Evolutionary conservation across 2,113 vertebrate genomes (phyloP), one percentile per base, ranked within the genome.

Genomic region (Corvus moneduloides): DNA sequence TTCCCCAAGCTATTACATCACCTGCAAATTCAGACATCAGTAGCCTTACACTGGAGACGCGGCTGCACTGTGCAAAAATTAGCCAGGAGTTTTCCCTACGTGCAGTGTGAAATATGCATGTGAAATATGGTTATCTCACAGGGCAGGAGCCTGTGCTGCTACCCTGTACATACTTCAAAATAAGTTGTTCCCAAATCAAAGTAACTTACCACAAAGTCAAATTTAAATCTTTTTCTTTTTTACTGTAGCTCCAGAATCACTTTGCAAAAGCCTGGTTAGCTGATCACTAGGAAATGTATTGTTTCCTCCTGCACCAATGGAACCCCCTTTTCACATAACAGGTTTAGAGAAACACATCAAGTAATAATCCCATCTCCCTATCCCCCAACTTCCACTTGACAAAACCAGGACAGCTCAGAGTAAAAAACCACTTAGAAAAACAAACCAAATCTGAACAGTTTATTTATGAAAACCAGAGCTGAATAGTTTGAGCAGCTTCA

Each of bases 131-230:
- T 8, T 59, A 39, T 51, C 56, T 68, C 30, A 56, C 35, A 24
- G 37, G 33, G 26, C 76, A 92, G 48, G 18, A 84, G 19, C 20
- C 28, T 66, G 26, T n/a, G 19, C 44, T 43, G 59, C 14, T 23
- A 33, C 33, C 26, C 4, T 4, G 37, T 10, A 33, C 10, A 4
- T 16, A 20, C 15, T 56, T 68, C 56, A 72, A 13, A 59, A 43
- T 6, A 49, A 0, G 0, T 13, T 37, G 13, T 16, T 87, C 32
- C 15, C 26, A 84, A 77, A 67, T 20, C 10, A 82, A 49, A 78
- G 21, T 15, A 44, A 54, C 87, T 91, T 73, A 58, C 37, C 37
- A n/a, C 27, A 67, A 79, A 77, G 32, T 21, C 23, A 41, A 41
- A 43, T 11, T 52, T n/a, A 44, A 52, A 33, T 67, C 5, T 39